Conservation (phyloP, 1,140 invertebrate species). For the Pararge aegeria region DNA sequence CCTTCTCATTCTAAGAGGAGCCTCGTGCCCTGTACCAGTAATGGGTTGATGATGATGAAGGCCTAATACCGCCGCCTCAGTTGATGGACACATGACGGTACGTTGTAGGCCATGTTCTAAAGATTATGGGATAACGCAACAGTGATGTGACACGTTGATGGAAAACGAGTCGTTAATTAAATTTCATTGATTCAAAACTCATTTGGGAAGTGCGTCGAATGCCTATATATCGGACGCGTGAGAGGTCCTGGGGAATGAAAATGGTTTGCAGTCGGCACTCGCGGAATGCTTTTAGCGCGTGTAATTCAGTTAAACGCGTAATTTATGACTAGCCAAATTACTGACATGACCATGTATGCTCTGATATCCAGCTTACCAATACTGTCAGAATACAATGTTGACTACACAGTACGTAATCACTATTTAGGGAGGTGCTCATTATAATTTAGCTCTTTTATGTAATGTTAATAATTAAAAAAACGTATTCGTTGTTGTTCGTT, state of each 20-base stretch:
- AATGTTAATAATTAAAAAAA: too few relatives aligned
- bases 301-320: slow-evolving; percentile 78
- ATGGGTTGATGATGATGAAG: too few relatives aligned
- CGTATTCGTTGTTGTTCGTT: too few relatives aligned
- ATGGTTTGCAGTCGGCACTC: slow-evolving; percentile 54
- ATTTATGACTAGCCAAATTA: slow-evolving; percentile 76
- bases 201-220: slow-evolving; percentile 61
- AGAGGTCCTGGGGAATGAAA: slow-evolving; percentile 53
- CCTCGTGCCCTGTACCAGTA: too few relatives aligned
- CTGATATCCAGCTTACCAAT: slow-evolving; percentile 7
- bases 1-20: too few relatives aligned
- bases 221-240: slow-evolving; percentile 57
- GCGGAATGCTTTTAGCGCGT: slow-evolving; percentile 73
- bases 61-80: too few relatives aligned
- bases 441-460: too few relatives aligned
- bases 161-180: slow-evolving; percentile 55
- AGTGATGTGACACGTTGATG: slow-evolving; percentile 21
- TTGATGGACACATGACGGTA: too few relatives aligned
- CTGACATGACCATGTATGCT: slow-evolving; percentile 47
- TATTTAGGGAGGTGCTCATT: too few relatives aligned
- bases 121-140: slow-evolving; percentile 1
- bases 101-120: too few relatives aligned
- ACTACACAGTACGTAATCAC: background rate
- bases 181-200: slow-evolving; percentile 69
- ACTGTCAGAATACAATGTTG: background rate